Base-by-base conservation (phyloP, 2,888 invertebrate species). In the Tetheella fluctuosa region DNA sequence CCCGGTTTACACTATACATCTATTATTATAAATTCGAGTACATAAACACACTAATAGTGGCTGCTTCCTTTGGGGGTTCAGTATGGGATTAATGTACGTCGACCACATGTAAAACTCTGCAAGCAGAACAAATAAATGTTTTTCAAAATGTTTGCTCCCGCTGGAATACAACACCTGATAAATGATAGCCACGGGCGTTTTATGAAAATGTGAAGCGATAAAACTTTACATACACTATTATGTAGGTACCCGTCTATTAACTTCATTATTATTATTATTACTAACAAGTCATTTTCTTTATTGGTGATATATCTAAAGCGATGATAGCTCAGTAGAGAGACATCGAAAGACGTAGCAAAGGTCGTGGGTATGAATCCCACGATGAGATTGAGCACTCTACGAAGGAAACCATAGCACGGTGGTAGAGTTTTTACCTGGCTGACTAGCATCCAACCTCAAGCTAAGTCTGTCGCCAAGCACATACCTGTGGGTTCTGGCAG, bases 161-260 rank as follows among this genome's bases (percentile, higher is more conserved):
- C 75, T 71, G 83, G 83, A 77, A 79, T 79, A 83, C 83, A 82
- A 80, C 85, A 86, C 82, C 86, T 88, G 88, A 89, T 88, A 88
- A 89, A 89, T 85, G 81, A 86, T 86, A 74, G 85, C 87, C 81
- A 76, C 77, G 74, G 83, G 84, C 83, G 81, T 79, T 87, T 84
- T 87, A 87, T 86, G 83, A 87, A 87, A 86, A 86, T 82, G 77
- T 79, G 77, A 77, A 80, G 71, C 80, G 79, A 81, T 83, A 81
- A 83, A 81, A 83, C 76, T 76, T 80, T 79, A 77, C 70, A 63
- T 58, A 65, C 76, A 76, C 77, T 81, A 76, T n/a, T 20, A 20
- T 48, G 7, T 42, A n/a, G 17, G n/a, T 15, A 48, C 48, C 7
- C 48, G 20, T 10, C 20, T 48, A 20, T 42, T 7, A 17, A 42